Base-by-base conservation (phyloP, 2,113 vertebrate species). In the Dolichotis patagonum region DNA sequence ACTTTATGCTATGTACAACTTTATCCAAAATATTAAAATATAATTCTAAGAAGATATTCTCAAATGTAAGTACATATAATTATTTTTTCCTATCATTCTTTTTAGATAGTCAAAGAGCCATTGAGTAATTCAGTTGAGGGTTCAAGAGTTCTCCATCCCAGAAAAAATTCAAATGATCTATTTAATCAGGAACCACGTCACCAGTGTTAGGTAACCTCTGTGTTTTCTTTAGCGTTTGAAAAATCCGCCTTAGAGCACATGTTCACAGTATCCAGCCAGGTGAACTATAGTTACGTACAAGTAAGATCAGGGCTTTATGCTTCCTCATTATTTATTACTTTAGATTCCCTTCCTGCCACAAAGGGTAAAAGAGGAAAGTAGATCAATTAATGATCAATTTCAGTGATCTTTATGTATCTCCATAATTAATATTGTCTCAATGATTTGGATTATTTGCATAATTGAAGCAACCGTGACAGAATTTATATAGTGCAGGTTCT, bases 1-100 rank as follows among this genome's bases (percentile, higher is more conserved):
- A 32, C 67, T 67, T 92, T 85, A n/a, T 38, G 17, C 30, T 28
- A 7, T 95, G 60, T 80, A 58, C 30, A 91, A 96, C 43, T 91
- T 91, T 4, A 24, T 32, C 11, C 28, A 67, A n/a, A n/a, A 85
- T 26, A 96, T 90, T 94, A 65, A 96, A 88, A 71, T 90, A 30
- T 95, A 94, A 90, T 90, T 96, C 41, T 54, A 85, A 54, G 73
- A 97, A 96, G 52, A 54, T 22, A 69, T 60, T 93, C 77, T 81
- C 54, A 94, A 95, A 41, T 82, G 26, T 92, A 94, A 92, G 71
- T 91, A 92, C 17, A 62, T 86, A 17, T 54, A 28, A 19, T 65
- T 75, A 49, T n/a, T 30, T 32, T 77, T 85, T 90, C 43, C 52
- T 63, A 62, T 52, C 49, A 71, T 24, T 88, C 81, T 65, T 90